These are phyloP conservation scores for Achlya flavicornis DNA, from an alignment of 2,888 invertebrate genomes.

Conservation along the genomic window DNA sequence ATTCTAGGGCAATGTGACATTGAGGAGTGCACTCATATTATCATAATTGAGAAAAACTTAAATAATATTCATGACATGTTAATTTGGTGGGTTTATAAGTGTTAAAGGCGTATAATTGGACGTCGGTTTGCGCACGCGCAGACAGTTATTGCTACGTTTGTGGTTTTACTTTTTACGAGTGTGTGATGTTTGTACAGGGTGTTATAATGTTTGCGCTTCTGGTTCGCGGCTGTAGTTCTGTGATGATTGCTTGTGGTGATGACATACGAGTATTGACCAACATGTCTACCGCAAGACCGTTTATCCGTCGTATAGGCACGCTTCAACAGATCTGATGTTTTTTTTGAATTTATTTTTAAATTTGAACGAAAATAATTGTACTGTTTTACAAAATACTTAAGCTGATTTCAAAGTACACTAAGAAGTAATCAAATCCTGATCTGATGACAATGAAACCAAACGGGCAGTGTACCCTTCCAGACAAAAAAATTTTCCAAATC, in stretches of 20 bases:
- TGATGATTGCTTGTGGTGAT: constrained; percentile 5
- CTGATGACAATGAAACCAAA: too few relatives aligned
- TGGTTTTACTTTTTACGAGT: constrained; percentile 45
- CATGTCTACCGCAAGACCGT: not conserved
- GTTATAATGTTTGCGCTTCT: constrained; percentile 30
- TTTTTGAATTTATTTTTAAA: too few relatives aligned
- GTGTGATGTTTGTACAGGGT: constrained; percentile 39
- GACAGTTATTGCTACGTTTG: constrained; percentile 43
- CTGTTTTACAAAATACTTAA: too few relatives aligned
- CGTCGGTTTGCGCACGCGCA: constrained; percentile 46
- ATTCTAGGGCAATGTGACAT: constrained; percentile 68
- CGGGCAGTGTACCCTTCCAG: too few relatives aligned
- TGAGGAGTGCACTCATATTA: constrained; percentile 55
- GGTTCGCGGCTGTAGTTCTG: constrained; percentile 14
- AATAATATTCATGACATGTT: constrained; percentile 81
- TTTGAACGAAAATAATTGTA: too few relatives aligned
- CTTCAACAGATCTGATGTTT: too few relatives aligned
- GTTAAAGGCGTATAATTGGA: constrained; percentile 74
- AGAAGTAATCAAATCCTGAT: too few relatives aligned
- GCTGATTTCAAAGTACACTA: too few relatives aligned
- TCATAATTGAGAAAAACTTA: constrained; percentile 76
- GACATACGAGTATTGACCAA: not conserved
- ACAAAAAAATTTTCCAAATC: too few relatives aligned
- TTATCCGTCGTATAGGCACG: too few relatives aligned
- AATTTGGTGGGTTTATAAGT: constrained; percentile 71